Evolutionary conservation across 1,140 invertebrate genomes (phyloP), one percentile per base, ranked within the genome.

Genomic region (Bombus huntii): DNA sequence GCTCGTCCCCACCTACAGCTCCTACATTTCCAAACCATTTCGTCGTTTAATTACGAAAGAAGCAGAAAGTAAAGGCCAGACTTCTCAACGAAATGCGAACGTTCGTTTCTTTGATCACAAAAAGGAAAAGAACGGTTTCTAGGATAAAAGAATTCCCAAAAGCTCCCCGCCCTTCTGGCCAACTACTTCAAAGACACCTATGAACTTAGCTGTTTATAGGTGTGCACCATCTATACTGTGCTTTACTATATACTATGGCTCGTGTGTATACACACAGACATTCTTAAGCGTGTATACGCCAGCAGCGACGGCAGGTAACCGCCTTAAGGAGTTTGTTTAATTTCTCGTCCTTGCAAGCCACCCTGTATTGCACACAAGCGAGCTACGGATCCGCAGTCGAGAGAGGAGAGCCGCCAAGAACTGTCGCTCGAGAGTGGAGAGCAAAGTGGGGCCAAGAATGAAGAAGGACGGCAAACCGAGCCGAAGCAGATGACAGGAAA

Each of bases 271-370:
- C 66, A 75, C 79, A 77, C 77, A 78, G 66, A 37, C 68, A 71
- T 82, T 75, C 83, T 42, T 72, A 87, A 44, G 42, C 57, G 72
- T 86, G 72, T 86, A 62, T 78, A 75, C 76, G 66, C n/a, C 42
- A 57, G 37, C 77, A 79, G 39, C 57, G 42, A 72, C 88, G 83
- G 87, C 90, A 86, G 88, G 85, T 89, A 89, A 87, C 90, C 82
- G 90, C 90, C 86, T 91, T 82, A 91, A 91, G 88, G 86, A 91
- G 90, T 89, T 90, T 89, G 83, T 86, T 91, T 91, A 91, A 91
- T 91, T 91, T 81, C 84, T 87, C 86, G 90, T 91, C 88, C 90
- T 91, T 91, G 90, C 84, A 79, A 91, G 85, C 88, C 90, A 91
- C 90, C 90, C 90, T 91, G 78, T 89, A 91, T 89, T 89, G 87